Conservation (phyloP, 2,113 vertebrate genomes). For the Bothrops jararaca region DNA sequence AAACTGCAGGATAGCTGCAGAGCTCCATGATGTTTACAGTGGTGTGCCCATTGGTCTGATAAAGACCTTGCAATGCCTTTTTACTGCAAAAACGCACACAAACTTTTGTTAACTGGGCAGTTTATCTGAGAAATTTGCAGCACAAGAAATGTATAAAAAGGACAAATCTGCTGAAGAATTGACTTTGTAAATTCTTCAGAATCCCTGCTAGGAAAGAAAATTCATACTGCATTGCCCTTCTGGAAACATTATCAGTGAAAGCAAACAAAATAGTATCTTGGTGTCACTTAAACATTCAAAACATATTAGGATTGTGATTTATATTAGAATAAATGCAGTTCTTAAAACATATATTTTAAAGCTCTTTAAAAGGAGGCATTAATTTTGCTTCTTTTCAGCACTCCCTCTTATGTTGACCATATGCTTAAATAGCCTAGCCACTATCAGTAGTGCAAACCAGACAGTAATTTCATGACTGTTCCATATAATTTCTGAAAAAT, state of each 20-base stretch:
- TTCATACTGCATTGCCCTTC: neutral
- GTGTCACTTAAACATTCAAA: constrained; percentile 4
- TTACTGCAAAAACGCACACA: constrained; percentile 37
- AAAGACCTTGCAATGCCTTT: constrained; percentile 89
- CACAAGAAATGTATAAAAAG: neutral
- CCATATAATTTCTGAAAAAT: neutral
- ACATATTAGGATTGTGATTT: constrained; percentile 26
- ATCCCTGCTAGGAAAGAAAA: neutral
- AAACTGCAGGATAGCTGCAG: constrained; percentile 74
- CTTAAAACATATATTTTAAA: neutral
- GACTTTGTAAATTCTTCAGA: neutral
- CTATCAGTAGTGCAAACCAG: constrained; percentile 37
- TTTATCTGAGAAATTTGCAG: neutral
- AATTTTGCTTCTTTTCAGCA: neutral
- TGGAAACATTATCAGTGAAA: neutral
- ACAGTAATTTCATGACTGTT: constrained; percentile 1
- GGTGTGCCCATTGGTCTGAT: constrained; percentile 88
- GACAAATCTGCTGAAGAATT: neutral
- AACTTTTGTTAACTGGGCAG: constrained; percentile 39
- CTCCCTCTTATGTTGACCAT: constrained; percentile 35
- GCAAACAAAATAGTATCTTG: neutral
- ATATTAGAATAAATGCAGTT: constrained; percentile 12
- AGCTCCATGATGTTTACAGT: constrained; percentile 92
- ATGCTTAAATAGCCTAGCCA: constrained; percentile 24
- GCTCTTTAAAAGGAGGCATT: constrained; percentile 12